Base-by-base conservation (phyloP, 2,797 vertebrate genomes). In the Ciconia nigra region DNA sequence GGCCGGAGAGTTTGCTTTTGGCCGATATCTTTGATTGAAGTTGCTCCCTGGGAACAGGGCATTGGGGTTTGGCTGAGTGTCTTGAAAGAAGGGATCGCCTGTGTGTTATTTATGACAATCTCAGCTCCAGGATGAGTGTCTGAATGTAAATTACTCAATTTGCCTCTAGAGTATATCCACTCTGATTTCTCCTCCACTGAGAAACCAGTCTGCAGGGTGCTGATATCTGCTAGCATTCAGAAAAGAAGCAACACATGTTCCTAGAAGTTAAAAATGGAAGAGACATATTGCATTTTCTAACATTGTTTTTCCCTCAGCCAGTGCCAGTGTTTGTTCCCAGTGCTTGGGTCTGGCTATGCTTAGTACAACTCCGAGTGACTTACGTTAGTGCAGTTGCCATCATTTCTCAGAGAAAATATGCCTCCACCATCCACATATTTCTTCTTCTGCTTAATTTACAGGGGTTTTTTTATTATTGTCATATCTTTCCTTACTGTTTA, bases 61-160 rank as follows among this genome's bases (percentile, higher is more conserved):
- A 83, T 0, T 83, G 83, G 86, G 16, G 74, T 89, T 96, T 76
- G 63, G 51, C 83, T 79, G 90, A 87, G 55, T 54, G 76, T 96
- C 91, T 96, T 67, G 47, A 90, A 94, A 93, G 88, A 55, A 93
- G 81, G 76, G 55, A 87, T 96, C 33, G 25, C 88, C 81, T 87
- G 88, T 4, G 0, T 67, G 88, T 92, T 97, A 87, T 94, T 94
- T 97, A 88, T 96, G 95, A 96, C 94, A 92, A 51, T 92, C 88
- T 93, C 83, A 35, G 37, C 96, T 93, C 61, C 83, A 85, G 96
- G 83, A 91, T 92, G 93, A 90, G 83, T 77, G 73, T 94, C 93
- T 93, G 94, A 96, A 96, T 96, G 95, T 95, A 97, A 96, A 96
- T 96, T 90, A 95, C 82, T 96, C 89, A 26, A 93, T 95, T 96